A percentile compares a stretch with the other conserved stretches of the same genome.
phyloP scores from a whole-genome alignment of 2,888 invertebrate genomes.

The Tachina grossa region DNA sequence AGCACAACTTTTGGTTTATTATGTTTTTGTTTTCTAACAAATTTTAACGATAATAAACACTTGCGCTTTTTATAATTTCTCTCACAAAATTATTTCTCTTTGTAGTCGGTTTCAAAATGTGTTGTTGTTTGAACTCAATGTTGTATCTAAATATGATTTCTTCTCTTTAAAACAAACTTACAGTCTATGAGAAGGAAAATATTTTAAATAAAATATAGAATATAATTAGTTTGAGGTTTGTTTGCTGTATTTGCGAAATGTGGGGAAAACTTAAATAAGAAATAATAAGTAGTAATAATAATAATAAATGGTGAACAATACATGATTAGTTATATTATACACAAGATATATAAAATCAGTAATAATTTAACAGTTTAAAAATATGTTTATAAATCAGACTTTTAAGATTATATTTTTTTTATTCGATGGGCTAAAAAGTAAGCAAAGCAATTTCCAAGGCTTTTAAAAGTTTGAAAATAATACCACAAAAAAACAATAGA shows the following conservation, averaged over 20 bases:
- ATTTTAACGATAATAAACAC: conserved; percentile 80
- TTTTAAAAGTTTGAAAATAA: not conserved
- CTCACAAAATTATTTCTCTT: conserved; percentile 18
- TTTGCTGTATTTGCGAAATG: conserved; percentile 12
- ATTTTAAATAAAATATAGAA: conserved; percentile 40
- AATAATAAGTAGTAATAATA: not conserved
- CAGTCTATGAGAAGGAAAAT: conserved; percentile 59
- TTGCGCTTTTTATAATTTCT: conserved; percentile 72
- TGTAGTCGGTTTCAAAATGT: conserved; percentile 8
- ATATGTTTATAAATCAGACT: not conserved
- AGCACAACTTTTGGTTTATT: conserved; percentile 78
- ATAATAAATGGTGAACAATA: not conserved
- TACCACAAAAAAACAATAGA: not conserved
- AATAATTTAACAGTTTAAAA: not conserved
- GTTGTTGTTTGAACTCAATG: conserved; percentile 6
- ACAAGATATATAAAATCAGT: not conserved
- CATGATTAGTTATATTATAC: not conserved
- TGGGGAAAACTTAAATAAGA: conserved; percentile 3
- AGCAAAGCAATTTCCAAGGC: conserved; percentile 28
- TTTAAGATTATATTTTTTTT: not conserved
- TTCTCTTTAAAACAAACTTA: conserved; percentile 59
- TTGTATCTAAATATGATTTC: conserved; percentile 26
- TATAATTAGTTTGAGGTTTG: conserved; percentile 48
- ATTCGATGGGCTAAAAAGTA: conserved; percentile 19
- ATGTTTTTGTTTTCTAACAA: conserved; percentile 73